Evolutionary conservation across 2,888 invertebrate genomes (phyloP), one percentile per base, ranked within the genome.

Genomic region (Amaurobius ferox): DNA sequence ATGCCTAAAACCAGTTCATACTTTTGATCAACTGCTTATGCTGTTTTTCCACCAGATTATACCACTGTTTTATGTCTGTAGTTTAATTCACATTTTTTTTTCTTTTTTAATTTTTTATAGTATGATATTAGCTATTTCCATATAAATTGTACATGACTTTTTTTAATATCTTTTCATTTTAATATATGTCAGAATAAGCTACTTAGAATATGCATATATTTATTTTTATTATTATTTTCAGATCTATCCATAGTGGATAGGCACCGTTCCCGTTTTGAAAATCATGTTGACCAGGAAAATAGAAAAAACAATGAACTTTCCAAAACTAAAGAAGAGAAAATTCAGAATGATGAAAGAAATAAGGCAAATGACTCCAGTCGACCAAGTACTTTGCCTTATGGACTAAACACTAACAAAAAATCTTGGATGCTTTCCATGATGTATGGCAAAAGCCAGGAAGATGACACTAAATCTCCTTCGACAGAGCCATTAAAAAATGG

Each of bases 341-440:
- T 61, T 1, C 23, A 62, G 16, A 44, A 48, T n/a, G 39, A 68
- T 28, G 72, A 78, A 5, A 39, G 32, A 2, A 72, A 67, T 7
- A 79, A 74, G 16, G 40, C 70, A 7, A 48, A 40, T 67, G 90
- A 91, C 79, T 23, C 29, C 7, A 35, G 32, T 30, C 68, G 79
- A 66, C 78, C 77, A 26, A 81, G 44, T 48, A 66, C 79, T 0
- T 23, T 79, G 30, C 73, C 80, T 0, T 76, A 86, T 32, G 19
- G 35, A 80, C 89, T 90, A 88, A 89, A 90, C 19, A 91, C 90
- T 26, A 91, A 90, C 79, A 91, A 91, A 86, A 90, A 90, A 74
- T 90, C 91, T 5, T 92, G 92, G 92, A 89, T 91, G 88, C 88
- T 91, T 83, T 91, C 91, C 74, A 91, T 91, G 90, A 90, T 90